These are phyloP conservation scores for Hypomecis punctinalis DNA, from an alignment of 2,888 invertebrate species.

Conservation along the genomic window DNA sequence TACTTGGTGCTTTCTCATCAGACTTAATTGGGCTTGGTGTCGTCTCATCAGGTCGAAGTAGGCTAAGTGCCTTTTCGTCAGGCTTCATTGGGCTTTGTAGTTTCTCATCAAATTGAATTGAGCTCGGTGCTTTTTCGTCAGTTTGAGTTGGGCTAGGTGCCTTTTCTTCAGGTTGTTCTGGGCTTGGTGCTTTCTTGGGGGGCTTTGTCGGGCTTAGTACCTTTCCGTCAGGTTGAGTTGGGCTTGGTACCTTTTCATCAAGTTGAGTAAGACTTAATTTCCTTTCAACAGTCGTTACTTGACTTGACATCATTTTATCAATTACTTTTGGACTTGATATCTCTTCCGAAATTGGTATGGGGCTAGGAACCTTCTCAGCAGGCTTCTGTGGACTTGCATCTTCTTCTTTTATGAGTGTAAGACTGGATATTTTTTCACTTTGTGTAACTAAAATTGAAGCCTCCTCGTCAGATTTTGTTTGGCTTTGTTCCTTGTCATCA, in stretches of 20 bases:
- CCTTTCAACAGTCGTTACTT: constrained; percentile 27
- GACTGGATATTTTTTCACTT: constrained; percentile 8
- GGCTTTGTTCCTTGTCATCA: constrained; percentile 30
- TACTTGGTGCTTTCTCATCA: constrained; percentile 11
- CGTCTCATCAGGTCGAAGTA: not conserved
- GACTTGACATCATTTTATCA: constrained; percentile 1
- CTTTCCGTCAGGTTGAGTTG: not conserved
- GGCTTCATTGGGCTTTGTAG: not conserved
- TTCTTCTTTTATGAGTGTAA: not conserved
- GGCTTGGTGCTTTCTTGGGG: not conserved
- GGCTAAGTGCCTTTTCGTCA: not conserved
- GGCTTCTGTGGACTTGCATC: constrained; percentile 2
- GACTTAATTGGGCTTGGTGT: not conserved
- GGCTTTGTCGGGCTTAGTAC: not conserved
- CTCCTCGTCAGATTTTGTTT: not conserved
- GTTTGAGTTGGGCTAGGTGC: not conserved
- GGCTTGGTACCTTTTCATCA: not conserved
- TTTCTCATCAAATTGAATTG: not conserved
- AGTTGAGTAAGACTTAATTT: constrained; percentile 9
- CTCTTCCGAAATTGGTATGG: not conserved
- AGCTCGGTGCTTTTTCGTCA: not conserved
- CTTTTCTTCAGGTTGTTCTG: not conserved
- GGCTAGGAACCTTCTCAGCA: not conserved
- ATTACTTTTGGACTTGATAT: not conserved
- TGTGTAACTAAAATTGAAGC: not conserved